Conservation (phyloP, 2,797 vertebrate species). For the Enteromius fasciolatus region DNA sequence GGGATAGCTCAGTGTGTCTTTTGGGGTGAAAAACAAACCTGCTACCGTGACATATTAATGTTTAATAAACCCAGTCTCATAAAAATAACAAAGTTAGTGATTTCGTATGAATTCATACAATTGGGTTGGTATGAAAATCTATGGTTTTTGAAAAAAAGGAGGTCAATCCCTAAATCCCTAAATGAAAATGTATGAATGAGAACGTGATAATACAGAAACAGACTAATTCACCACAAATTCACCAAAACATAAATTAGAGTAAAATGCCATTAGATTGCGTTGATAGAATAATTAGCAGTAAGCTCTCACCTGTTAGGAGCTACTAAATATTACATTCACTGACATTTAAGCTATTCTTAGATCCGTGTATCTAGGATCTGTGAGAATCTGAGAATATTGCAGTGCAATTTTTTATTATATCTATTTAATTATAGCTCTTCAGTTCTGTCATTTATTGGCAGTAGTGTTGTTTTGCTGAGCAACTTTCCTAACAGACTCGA, state of each 20-base stretch:
- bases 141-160: background rate
- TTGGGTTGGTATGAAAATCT: background rate
- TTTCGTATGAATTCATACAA: background rate
- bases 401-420: background rate
- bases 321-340: slow-evolving; percentile 1
- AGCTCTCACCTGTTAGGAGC: background rate
- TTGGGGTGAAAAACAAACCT: background rate
- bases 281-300: background rate
- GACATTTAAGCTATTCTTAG: slow-evolving; percentile 9
- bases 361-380: background rate
- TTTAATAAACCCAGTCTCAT: background rate
- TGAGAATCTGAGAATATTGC: background rate
- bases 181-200: background rate
- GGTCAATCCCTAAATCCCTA: background rate
- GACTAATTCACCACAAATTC: background rate
- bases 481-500: background rate
- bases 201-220: background rate
- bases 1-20: background rate
- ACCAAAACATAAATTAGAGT: background rate
- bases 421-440: background rate
- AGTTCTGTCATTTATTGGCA: background rate
- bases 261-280: background rate
- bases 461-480: background rate
- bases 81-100: background rate
- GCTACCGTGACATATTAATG: background rate